Percentiles rank a stretch among this genome's conserved stretches.
Conservation (phyloP, 2,113 vertebrate species). For the Pangasianodon gigas region DNA sequence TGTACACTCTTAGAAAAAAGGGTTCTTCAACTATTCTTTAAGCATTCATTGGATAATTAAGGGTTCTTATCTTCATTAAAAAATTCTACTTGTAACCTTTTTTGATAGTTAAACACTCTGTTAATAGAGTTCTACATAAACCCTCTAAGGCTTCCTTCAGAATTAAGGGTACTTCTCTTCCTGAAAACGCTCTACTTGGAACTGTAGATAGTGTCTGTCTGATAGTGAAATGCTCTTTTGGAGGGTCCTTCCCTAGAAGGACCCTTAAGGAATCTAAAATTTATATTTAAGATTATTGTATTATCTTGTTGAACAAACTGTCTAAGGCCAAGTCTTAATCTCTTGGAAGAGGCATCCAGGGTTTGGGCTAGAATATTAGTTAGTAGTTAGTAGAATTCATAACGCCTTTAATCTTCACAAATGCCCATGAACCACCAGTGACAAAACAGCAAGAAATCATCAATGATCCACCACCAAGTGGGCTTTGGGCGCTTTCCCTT, state of each 20-base stretch:
- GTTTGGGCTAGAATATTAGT: neutral
- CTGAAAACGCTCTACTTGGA: neutral
- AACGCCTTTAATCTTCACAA: neutral
- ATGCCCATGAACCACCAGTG: neutral
- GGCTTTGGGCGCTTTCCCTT: too few species aligned
- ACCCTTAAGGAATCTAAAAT: neutral
- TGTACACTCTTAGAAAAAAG: too few species aligned
- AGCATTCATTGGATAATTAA: neutral
- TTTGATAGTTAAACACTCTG: neutral
- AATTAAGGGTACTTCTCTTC: neutral
- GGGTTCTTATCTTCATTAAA: neutral
- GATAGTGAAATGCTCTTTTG: neutral
- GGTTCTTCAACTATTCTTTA: neutral
- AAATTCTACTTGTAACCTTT: neutral
- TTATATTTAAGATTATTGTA: neutral
- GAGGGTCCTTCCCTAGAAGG: neutral
- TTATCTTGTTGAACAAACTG: neutral
- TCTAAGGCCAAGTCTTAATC: neutral
- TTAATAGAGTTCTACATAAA: neutral
- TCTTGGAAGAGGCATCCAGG: neutral
- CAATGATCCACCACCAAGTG: too few species aligned
- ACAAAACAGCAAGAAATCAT: too few species aligned
- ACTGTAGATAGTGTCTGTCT: neutral
- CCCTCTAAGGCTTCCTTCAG: neutral
- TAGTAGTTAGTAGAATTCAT: neutral